These are phyloP conservation scores for Sceliomorpha sp. DNA, from an alignment of 2,888 invertebrate species.

Conservation along the genomic window DNA sequence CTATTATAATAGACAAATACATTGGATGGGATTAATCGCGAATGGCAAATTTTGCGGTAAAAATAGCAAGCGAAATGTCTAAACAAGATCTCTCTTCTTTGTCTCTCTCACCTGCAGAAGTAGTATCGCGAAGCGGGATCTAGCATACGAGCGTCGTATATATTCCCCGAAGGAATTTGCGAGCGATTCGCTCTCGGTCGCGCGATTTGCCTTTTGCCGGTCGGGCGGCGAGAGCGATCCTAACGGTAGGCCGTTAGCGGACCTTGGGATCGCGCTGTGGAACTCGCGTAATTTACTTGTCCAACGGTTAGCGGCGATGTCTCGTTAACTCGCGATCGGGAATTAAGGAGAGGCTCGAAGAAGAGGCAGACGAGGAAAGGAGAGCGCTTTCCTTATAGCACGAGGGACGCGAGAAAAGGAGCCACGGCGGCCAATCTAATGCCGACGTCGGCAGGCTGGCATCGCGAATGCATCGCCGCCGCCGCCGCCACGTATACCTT, in stretches of 20 bases:
- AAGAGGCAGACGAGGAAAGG: constrained; percentile 16
- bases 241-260: constrained; percentile 75
- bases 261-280: constrained; percentile 64
- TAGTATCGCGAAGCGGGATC: constrained; percentile 45
- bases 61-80: constrained; percentile 16
- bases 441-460: constrained; percentile 40
- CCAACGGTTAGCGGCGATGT: constrained; percentile 72
- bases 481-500: constrained; percentile 56
- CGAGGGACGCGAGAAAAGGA: constrained; percentile 22
- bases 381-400: constrained; percentile 10
- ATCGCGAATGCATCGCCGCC: constrained; percentile 60
- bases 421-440: constrained; percentile 56
- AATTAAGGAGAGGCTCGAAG: constrained; percentile 69
- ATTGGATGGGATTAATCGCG: too few species aligned
- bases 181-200: constrained; percentile 49
- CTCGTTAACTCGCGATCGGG: constrained; percentile 77
- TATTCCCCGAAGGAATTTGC: constrained; percentile 45
- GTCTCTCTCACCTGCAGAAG: not conserved
- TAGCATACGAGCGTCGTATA: constrained; percentile 29
- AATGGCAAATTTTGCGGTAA: constrained; percentile 20
- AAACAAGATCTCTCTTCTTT: constrained; percentile 9
- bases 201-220: constrained; percentile 53
- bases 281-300: constrained; percentile 76
- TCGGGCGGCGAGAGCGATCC: constrained; percentile 46
- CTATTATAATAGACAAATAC: too few species aligned